A percentile compares a stretch with the other conserved stretches of the same genome.
Conservation (phyloP, 2,113 vertebrate genomes). For the Nyctereutes procyonoides region DNA sequence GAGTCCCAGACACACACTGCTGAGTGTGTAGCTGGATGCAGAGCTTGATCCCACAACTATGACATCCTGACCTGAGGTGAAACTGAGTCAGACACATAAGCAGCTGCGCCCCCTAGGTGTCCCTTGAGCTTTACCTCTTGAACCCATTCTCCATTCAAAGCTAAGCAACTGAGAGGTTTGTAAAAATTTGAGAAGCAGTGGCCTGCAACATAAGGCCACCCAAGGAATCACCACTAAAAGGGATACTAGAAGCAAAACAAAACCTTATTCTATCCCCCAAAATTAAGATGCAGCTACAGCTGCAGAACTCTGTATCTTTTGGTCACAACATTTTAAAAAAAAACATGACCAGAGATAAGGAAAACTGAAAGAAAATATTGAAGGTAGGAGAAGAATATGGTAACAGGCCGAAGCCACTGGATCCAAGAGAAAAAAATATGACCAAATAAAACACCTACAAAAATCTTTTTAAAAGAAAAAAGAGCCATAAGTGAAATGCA, state of each 20-base stretch:
- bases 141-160: constrained; percentile 29
- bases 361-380: not conserved
- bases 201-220: not conserved
- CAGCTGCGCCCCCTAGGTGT: not conserved
- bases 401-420: not conserved
- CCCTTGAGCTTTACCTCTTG: constrained; percentile 12
- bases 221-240: not conserved
- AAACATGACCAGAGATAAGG: constrained; percentile 4
- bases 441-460: constrained; percentile 25
- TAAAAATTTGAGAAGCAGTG: not conserved
- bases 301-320: not conserved
- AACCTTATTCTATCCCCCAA: not conserved
- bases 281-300: not conserved
- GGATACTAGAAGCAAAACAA: not conserved
- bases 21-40: not conserved
- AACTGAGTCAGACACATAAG: not conserved
- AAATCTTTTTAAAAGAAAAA: not conserved
- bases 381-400: not conserved
- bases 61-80: not conserved
- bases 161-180: constrained; percentile 3
- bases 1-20: not conserved
- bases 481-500: not conserved
- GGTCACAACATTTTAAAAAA: not conserved
- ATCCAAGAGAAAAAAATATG: not conserved
- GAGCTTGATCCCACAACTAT: not conserved